phyloP scores from a whole-genome alignment of 2,888 invertebrate genomes.

The Papilio protenor region DNA sequence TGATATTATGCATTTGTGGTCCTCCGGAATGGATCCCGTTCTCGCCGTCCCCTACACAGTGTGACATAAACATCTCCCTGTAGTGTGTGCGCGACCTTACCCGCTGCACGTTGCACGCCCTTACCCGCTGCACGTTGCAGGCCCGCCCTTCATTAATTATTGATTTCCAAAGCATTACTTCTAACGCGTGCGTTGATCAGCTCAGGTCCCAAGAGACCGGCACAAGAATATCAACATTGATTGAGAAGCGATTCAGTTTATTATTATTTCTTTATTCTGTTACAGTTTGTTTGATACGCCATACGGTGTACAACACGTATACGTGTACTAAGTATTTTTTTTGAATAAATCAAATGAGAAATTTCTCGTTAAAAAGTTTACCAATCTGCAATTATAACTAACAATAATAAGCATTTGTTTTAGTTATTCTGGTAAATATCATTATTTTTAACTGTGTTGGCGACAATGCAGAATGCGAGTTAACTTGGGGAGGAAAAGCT shows the following conservation, averaged over 20 bases:
- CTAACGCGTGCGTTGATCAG: not conserved
- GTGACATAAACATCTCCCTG: conserved; percentile 51
- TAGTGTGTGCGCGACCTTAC: conserved; percentile 33
- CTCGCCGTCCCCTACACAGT: conserved; percentile 12
- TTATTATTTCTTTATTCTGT: not conserved
- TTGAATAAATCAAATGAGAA: no score
- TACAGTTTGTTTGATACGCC: not conserved
- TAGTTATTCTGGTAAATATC: not conserved
- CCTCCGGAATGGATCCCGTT: conserved; percentile 30
- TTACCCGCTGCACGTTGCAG: conserved; percentile 42
- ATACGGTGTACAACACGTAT: no score
- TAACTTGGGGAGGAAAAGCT: not conserved
- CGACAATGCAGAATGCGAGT: not conserved
- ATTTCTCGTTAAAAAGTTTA: no score
- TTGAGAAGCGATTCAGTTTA: not conserved
- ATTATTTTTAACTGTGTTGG: not conserved
- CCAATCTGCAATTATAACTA: no score
- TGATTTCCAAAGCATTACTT: conserved; percentile 42
- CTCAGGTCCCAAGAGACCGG: not conserved
- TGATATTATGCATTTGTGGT: not conserved
- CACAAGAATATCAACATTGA: not conserved
- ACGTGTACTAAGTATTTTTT: no score
- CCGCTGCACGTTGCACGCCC: conserved; percentile 39
- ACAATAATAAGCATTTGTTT: not conserved
- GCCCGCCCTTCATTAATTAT: conserved; percentile 55